Conservation (phyloP, 2,888 invertebrate species). For the Myopa tessellatipennis region DNA sequence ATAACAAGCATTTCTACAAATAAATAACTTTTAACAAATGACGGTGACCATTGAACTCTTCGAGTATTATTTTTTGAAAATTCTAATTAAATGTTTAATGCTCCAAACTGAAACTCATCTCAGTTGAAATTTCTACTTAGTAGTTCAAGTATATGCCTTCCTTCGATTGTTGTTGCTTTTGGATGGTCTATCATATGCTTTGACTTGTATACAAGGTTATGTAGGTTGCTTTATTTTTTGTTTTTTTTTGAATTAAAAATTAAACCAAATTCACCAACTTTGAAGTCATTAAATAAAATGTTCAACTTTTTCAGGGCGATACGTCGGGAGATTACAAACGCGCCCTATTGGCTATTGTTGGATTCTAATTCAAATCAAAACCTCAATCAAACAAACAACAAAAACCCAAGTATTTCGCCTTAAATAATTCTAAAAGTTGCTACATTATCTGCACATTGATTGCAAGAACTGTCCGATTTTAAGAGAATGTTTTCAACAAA, state of each 20-base stretch:
- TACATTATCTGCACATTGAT: constrained; percentile 18
- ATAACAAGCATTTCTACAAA: too few species aligned
- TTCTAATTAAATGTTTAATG: too few species aligned
- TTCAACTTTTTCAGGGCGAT: constrained; percentile 79
- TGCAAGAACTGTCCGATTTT: constrained; percentile 19
- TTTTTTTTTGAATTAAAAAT: constrained; percentile 33
- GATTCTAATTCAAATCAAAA: constrained; percentile 59
- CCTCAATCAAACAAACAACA: constrained; percentile 42
- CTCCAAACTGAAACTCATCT: too few species aligned
- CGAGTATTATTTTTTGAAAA: too few species aligned
- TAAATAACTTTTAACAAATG: too few species aligned
- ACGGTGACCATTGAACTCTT: too few species aligned
- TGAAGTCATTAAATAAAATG: constrained; percentile 49
- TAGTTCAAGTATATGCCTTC: too few species aligned
- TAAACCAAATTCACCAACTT: neutral
- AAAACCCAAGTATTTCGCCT: constrained; percentile 40
- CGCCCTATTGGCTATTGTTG: constrained; percentile 86
- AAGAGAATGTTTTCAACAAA: neutral
- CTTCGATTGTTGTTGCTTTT: neutral
- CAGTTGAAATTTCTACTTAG: too few species aligned
- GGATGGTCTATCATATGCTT: neutral
- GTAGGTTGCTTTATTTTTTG: too few species aligned
- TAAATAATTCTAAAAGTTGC: constrained; percentile 44
- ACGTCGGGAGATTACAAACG: constrained; percentile 94
- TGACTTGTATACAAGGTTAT: too few species aligned